These are phyloP conservation scores for Eulithis prunata DNA, from an alignment of 2,888 invertebrate species.

Conservation along the genomic window DNA sequence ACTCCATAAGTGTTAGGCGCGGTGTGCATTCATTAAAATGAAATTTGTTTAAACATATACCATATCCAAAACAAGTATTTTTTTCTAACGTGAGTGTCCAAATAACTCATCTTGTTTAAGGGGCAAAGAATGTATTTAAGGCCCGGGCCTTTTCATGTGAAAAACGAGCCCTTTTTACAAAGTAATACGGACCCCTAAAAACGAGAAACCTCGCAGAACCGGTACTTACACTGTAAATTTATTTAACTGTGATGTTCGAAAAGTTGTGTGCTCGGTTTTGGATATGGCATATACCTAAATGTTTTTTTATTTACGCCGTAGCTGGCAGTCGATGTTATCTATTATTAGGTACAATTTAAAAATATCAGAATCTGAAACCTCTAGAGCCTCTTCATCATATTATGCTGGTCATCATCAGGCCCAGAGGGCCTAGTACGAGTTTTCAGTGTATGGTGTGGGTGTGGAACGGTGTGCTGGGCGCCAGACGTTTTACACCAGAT, in stretches of 20 bases:
- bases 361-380: too few species aligned
- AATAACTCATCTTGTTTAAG: slow-evolving; percentile 35
- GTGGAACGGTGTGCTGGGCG: too few species aligned
- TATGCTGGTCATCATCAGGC: too few species aligned
- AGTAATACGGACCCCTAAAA: slow-evolving; percentile 41
- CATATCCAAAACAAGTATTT: slow-evolving; percentile 4
- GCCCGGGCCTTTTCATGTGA: slow-evolving; percentile 27
- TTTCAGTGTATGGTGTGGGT: too few species aligned
- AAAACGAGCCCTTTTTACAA: slow-evolving; percentile 42
- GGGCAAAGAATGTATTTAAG: slow-evolving; percentile 42
- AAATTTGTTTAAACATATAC: not conserved
- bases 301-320: too few species aligned
- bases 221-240: slow-evolving; percentile 44
- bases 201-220: slow-evolving; percentile 40
- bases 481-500: too few species aligned
- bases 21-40: not conserved
- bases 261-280: slow-evolving; percentile 1
- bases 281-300: slow-evolving; percentile 8
- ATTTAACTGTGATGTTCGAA: slow-evolving; percentile 19
- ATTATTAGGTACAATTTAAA: too few species aligned
- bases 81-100: slow-evolving; percentile 29
- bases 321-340: too few species aligned
- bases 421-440: too few species aligned
- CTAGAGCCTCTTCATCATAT: too few species aligned
- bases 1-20: too few species aligned